phyloP scores from a whole-genome alignment of 2,797 vertebrate species.

The Lagorchestes hirsutus region DNA sequence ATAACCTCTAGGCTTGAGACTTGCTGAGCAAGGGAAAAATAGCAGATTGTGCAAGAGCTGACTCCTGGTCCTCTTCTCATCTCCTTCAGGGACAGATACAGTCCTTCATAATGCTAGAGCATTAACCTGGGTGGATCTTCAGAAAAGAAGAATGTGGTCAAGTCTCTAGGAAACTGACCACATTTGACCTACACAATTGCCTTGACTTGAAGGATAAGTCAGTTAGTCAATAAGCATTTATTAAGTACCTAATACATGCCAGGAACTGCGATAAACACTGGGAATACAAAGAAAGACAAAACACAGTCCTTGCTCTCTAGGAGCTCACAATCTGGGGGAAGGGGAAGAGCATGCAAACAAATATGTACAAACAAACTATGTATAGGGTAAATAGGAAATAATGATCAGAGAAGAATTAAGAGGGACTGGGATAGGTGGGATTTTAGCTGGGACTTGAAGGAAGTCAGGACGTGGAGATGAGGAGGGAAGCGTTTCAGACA shows the following conservation, averaged over 20 bases:
- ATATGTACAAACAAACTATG: not conserved
- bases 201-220: not conserved
- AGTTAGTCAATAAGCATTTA: not conserved
- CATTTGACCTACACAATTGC: not conserved
- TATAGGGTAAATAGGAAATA: not conserved
- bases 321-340: not conserved
- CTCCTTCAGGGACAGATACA: not conserved
- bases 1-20: not conserved
- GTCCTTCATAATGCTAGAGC: not conserved
- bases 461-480: not conserved
- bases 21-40: not conserved
- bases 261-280: not conserved
- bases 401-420: not conserved
- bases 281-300: not conserved
- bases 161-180: not conserved
- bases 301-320: not conserved
- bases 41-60: not conserved
- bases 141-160: not conserved
- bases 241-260: not conserved
- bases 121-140: not conserved
- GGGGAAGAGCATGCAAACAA: not conserved
- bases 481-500: not conserved
- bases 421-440: not conserved
- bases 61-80: not conserved
- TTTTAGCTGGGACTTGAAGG: not conserved